Evolutionary conservation across 2,113 vertebrate genomes (phyloP).

Genomic region (Pyxicephalus adspersus): DNA sequence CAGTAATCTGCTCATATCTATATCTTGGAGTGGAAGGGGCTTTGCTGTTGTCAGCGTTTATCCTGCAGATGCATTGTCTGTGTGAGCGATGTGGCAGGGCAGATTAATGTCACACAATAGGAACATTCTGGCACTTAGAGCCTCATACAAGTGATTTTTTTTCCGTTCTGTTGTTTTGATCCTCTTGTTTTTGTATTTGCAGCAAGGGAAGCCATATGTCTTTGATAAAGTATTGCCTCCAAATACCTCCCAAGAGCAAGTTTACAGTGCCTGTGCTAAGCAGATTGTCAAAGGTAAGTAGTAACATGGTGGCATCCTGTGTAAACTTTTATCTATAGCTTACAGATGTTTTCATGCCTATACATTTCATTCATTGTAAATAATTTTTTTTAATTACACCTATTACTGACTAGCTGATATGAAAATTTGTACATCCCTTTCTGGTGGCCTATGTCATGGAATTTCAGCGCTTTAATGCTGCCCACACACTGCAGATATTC

Average conservation of each 20-base stretch:
- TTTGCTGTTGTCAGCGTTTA: constrained; percentile 24
- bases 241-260: constrained; percentile 87
- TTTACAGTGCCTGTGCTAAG: constrained; percentile 90
- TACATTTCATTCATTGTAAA: too few relatives aligned
- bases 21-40: constrained; percentile 6
- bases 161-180: background rate
- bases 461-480: too few relatives aligned
- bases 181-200: constrained; percentile 61
- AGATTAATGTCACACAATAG: constrained; percentile 32
- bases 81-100: background rate
- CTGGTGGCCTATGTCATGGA: too few relatives aligned
- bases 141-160: background rate
- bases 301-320: background rate
- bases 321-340: too few relatives aligned
- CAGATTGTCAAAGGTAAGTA: constrained; percentile 91
- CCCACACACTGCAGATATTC: too few relatives aligned
- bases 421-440: too few relatives aligned
- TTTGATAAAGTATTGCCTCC: constrained; percentile 89
- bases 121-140: constrained; percentile 3
- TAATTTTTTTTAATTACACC: too few relatives aligned
- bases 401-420: too few relatives aligned
- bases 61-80: constrained; percentile 4
- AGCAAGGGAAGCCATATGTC: constrained; percentile 88
- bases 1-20: constrained; percentile 38
- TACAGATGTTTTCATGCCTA: too few relatives aligned